These are phyloP conservation scores for Holothuria leucospilota DNA, from an alignment of 53 echinoderm and acorn worm genomes.

Conservation along the genomic window DNA sequence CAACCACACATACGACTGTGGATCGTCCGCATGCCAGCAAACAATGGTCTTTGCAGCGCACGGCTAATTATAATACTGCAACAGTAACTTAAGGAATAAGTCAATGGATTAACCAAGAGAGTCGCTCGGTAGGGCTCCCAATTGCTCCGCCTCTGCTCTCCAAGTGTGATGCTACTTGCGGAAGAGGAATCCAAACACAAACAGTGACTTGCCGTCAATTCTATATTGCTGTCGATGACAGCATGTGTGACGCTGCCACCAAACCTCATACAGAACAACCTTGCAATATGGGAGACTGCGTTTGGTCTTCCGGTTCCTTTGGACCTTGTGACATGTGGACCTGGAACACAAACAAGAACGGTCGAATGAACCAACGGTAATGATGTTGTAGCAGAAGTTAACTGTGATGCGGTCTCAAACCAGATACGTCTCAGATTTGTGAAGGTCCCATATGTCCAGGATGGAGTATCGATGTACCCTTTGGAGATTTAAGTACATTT, in stretches of 20 bases:
- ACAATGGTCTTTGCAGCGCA: too few species aligned
- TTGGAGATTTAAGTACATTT: constrained; percentile 1
- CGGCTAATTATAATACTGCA: too few species aligned
- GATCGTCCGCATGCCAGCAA: too few species aligned
- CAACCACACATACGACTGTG: too few species aligned
- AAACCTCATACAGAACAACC: too few species aligned
- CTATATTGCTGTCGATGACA: background rate
- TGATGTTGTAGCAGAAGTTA: background rate
- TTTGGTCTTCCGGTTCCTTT: too few species aligned
- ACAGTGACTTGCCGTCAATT: background rate
- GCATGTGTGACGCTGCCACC: too few species aligned
- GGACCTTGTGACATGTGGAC: background rate
- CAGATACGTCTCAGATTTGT: background rate
- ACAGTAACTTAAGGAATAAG: too few species aligned
- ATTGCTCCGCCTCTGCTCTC: too few species aligned
- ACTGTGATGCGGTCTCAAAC: background rate
- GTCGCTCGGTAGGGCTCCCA: too few species aligned
- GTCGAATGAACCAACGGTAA: constrained; percentile 4
- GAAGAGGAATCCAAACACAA: background rate
- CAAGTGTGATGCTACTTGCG: constrained; percentile 1
- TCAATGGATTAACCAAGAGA: too few species aligned
- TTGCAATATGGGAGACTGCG: too few species aligned
- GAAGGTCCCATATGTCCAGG: background rate
- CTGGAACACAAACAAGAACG: constrained; percentile 21
- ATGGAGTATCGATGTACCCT: constrained; percentile 3